phyloP scores from a whole-genome alignment of 2,888 invertebrate species.

The Lacanobia oleracea region DNA sequence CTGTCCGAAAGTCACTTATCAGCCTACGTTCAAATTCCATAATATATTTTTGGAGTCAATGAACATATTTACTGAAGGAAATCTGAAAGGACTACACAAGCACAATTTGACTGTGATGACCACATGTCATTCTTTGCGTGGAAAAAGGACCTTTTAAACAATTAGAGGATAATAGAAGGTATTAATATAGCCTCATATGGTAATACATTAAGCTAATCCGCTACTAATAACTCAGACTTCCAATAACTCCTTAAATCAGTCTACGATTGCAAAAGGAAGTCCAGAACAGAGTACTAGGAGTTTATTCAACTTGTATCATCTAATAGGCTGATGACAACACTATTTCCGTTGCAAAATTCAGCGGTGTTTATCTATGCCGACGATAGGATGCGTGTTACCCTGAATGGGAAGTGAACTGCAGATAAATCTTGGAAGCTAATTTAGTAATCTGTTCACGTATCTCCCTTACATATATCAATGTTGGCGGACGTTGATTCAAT shows the following conservation, averaged over 20 bases:
- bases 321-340: conserved; percentile 50
- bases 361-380: conserved; percentile 46
- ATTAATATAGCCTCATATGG: background rate
- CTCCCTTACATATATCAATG: conserved; percentile 74
- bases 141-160: too few species aligned
- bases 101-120: too few species aligned
- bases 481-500: conserved; percentile 75
- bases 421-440: conserved; percentile 75
- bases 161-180: background rate
- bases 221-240: conserved; percentile 11
- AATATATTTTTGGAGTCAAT: too few species aligned
- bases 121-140: too few species aligned
- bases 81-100: too few species aligned
- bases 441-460: conserved; percentile 76
- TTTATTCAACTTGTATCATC: conserved; percentile 45
- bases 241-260: conserved; percentile 23
- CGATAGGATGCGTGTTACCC: conserved; percentile 55
- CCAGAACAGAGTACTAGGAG: conserved; percentile 4
- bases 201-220: conserved; percentile 9
- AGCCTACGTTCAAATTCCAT: too few species aligned
- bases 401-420: conserved; percentile 65
- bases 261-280: conserved; percentile 25
- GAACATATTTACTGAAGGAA: too few species aligned
- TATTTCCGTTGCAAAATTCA: conserved; percentile 50
- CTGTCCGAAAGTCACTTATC: too few species aligned